phyloP scores from a whole-genome alignment of 2,888 invertebrate genomes.

The Eutolmus rufibarbis region DNA sequence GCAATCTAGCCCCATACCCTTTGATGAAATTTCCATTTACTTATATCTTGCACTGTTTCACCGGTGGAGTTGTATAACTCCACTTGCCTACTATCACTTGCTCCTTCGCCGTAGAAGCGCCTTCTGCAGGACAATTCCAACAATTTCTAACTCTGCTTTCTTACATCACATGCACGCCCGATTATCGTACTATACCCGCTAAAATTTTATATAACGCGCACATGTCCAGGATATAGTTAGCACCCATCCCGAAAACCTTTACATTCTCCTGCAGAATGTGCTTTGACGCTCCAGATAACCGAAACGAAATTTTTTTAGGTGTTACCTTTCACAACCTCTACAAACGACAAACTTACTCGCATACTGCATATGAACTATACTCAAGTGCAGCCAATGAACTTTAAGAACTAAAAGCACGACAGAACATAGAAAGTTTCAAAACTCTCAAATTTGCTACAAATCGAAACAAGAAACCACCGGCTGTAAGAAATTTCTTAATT shows the following conservation, averaged over 20 bases:
- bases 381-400: background rate
- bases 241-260: background rate
- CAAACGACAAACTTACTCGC: background rate
- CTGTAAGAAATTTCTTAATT: slow-evolving; percentile 12
- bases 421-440: slow-evolving; percentile 3
- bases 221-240: background rate
- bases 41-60: background rate
- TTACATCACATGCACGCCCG: background rate
- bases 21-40: background rate
- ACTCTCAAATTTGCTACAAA: background rate
- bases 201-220: background rate
- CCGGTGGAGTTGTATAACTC: background rate
- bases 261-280: slow-evolving; percentile 7
- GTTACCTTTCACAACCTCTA: background rate
- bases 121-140: background rate
- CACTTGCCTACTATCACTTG: background rate
- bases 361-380: background rate
- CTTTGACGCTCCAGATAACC: background rate
- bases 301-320: background rate
- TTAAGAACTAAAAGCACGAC: background rate
- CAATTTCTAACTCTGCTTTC: background rate
- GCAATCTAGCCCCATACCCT: background rate
- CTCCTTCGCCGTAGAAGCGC: background rate
- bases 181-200: background rate
- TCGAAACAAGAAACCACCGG: slow-evolving; percentile 15